Evolutionary conservation across 2,888 invertebrate genomes (phyloP), one percentile per base, ranked within the genome.

Genomic region (Alsophila aescularia): DNA sequence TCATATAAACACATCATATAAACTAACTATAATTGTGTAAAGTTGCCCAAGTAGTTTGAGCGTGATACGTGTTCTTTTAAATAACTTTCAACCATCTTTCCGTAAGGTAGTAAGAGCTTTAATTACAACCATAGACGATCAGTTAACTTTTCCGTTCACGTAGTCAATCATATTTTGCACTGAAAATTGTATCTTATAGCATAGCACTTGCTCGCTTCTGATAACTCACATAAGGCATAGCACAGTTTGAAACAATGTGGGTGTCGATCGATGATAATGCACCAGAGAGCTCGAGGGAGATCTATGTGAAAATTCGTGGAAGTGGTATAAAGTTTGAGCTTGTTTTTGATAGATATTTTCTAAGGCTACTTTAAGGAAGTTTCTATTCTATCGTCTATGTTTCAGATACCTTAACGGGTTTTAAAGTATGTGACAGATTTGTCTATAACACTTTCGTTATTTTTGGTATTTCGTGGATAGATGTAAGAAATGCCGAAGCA

Each of bases 231-330:
- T 50, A 47, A 47, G 43, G 40, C 55, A 52, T 7, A 24, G 39
- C 13, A 18, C 71, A 68, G 61, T 62, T 68, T 73, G 62, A 72
- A 70, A 72, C 73, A 73, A 69, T 65, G 67, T 24, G 47, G 55
- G 58, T 64, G 60, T 67, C 79, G 84, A 85, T 87, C 87, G 85
- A 87, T 87, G 79, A 75, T 77, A 81, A 80, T 84, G 81, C 79
- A 83, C 66, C 40, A 39, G 37, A 44, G 49, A 51, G 52, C 35
- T 51, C 52, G 18, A 36, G 37, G 42, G 54, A 48, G 55, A 57
- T 64, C 51, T 61, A 62, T 62, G 60, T 54, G 57, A 57, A 53
- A 62, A 60, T 67, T 62, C 55, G 56, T 55, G 34, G 54, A n/a
- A n/a, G n/a, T n/a, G 58, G 51, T 64, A 52, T 56, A 58, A 53